A percentile compares a stretch with the other conserved stretches of the same genome.
Evolutionary conservation across 1,140 invertebrate species (phyloP).

Genomic region (Xylocopa sonorina): DNA sequence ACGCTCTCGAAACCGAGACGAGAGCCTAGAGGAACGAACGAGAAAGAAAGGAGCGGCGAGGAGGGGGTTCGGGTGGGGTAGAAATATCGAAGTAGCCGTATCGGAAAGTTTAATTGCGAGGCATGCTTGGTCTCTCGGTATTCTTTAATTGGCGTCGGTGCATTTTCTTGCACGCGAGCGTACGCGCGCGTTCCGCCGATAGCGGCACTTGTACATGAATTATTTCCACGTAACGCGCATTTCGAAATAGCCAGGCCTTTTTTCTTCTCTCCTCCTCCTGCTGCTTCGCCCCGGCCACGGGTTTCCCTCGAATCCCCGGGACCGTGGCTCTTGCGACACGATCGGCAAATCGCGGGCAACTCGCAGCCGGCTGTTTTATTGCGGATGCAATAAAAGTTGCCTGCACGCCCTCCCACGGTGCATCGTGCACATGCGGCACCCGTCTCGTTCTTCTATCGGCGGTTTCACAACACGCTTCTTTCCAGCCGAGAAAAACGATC

Average conservation of each 20-base stretch:
- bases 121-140: background rate
- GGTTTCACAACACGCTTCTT: background rate
- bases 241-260: constrained; percentile 9
- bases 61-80: no score
- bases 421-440: constrained; percentile 9
- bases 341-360: constrained; percentile 26
- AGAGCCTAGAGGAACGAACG: background rate
- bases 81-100: constrained; percentile 2
- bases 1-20: background rate
- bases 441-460: background rate
- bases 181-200: background rate
- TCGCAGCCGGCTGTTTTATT: constrained; percentile 36
- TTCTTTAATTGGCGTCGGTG: constrained; percentile 22
- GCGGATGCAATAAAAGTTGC: constrained; percentile 40
- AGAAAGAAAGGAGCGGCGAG: background rate
- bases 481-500: background rate
- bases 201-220: constrained; percentile 22
- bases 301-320: background rate
- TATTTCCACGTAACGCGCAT: constrained; percentile 26
- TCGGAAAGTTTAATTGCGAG: constrained; percentile 24
- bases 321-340: constrained; percentile 20
- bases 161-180: constrained; percentile 16
- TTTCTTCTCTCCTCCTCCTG: background rate
- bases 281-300: no score
- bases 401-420: constrained; percentile 25